These are phyloP conservation scores for Thumatha senex DNA, from an alignment of 2,888 invertebrate genomes.

Conservation along the genomic window DNA sequence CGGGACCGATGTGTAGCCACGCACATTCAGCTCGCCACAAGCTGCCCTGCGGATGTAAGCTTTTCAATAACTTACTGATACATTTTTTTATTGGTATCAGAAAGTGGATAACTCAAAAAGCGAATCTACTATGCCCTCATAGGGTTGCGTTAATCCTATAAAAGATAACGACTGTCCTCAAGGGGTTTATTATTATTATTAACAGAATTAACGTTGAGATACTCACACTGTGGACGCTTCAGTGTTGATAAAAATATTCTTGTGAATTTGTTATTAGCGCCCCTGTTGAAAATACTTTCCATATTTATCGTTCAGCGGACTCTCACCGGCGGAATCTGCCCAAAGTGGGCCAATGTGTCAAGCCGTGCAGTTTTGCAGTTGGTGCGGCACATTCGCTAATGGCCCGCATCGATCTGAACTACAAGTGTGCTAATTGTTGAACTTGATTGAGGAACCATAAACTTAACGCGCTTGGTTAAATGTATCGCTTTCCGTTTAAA, in stretches of 20 bases:
- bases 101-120: too few species aligned
- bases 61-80: too few species aligned
- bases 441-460: conserved; percentile 8
- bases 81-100: too few species aligned
- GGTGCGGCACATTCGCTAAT: conserved; percentile 45
- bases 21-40: too few species aligned
- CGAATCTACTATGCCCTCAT: too few species aligned
- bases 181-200: too few species aligned
- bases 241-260: conserved; percentile 36
- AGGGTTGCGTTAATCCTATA: too few species aligned
- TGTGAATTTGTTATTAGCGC: conserved; percentile 50
- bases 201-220: conserved; percentile 13
- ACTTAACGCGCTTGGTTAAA: conserved; percentile 1
- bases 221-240: conserved; percentile 25
- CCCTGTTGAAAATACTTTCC: conserved; percentile 62
- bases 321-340: conserved; percentile 59
- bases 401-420: conserved; percentile 6
- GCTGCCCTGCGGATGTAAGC: too few species aligned
- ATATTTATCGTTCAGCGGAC: conserved; percentile 65
- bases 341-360: conserved; percentile 62
- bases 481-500: neutral
- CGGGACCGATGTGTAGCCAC: too few species aligned
- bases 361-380: conserved; percentile 34
- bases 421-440: conserved; percentile 11
- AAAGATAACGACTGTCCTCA: too few species aligned